Evolutionary conservation across 2,888 invertebrate species (phyloP).

Genomic region (Steromphala cineraria): DNA sequence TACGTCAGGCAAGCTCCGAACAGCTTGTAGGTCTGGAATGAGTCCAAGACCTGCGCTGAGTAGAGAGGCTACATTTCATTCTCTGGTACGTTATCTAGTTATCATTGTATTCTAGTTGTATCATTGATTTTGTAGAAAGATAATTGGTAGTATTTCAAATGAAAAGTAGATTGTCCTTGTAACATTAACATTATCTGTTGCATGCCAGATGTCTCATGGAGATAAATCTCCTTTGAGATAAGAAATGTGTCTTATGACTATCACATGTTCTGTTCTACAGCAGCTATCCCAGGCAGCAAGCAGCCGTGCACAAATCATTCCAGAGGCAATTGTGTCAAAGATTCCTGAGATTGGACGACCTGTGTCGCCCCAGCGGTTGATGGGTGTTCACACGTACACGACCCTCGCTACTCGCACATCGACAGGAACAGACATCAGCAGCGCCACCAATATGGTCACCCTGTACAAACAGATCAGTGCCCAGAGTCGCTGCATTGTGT

Average conservation of each 20-base stretch:
- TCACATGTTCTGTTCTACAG: no score
- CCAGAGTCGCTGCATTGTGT: constrained; percentile 62
- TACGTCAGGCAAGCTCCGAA: constrained; percentile 40
- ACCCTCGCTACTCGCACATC: constrained; percentile 66
- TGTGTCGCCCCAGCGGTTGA: constrained; percentile 50
- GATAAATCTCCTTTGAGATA: no score
- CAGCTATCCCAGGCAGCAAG: background rate
- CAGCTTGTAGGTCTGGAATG: background rate
- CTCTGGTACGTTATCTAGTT: background rate
- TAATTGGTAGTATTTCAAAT: no score
- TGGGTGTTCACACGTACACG: constrained; percentile 58
- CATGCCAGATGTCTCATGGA: no score
- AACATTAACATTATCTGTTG: no score
- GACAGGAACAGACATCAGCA: constrained; percentile 69
- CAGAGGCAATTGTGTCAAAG: no score
- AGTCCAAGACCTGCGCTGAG: constrained; percentile 12
- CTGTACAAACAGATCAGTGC: constrained; percentile 68
- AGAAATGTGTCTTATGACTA: no score
- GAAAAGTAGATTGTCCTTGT: no score
- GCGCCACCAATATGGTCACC: constrained; percentile 55
- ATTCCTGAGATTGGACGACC: constrained; percentile 33
- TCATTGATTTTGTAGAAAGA: no score
- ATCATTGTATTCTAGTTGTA: no score
- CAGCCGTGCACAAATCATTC: background rate
- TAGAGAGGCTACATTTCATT: constrained; percentile 33